phyloP scores from a whole-genome alignment of 2,113 vertebrate species.

The Ceuthmochares aereus region DNA sequence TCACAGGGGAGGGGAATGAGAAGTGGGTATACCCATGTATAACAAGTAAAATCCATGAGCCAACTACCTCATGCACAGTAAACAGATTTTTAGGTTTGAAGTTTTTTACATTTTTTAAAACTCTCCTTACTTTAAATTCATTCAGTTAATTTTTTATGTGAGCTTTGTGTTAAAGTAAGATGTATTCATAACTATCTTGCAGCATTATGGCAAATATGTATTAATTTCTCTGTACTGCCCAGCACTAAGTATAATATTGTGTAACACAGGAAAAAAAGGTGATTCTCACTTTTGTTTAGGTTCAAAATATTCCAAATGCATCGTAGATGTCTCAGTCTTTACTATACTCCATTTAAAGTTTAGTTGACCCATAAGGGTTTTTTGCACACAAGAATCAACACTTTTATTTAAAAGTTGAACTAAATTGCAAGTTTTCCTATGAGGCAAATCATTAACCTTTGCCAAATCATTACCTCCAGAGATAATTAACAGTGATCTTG shows the following conservation, averaged over 20 bases:
- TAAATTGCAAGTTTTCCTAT: slow-evolving; percentile 53
- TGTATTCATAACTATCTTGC: neutral
- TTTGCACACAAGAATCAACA: slow-evolving; percentile 43
- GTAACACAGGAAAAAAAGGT: neutral
- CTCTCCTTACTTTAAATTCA: neutral
- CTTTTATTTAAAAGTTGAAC: slow-evolving; percentile 64
- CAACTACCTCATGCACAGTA: neutral
- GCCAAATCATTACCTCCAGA: slow-evolving; percentile 64
- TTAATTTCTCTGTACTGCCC: neutral
- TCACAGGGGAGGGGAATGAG: neutral
- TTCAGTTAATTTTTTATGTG: neutral
- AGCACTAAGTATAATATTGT: neutral
- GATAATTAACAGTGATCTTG: slow-evolving; percentile 70
- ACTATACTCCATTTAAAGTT: neutral
- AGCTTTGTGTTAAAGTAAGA: neutral
- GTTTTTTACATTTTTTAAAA: neutral
- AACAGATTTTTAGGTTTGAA: neutral
- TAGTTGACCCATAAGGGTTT: slow-evolving; percentile 7
- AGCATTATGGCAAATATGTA: neutral
- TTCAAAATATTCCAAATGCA: neutral
- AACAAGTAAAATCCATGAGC: neutral
- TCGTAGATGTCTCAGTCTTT: neutral
- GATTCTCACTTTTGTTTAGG: neutral
- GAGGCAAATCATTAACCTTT: slow-evolving; percentile 72
- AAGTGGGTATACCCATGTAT: neutral